Conservation (phyloP, 2,113 vertebrate species). For the Chaetodon auriga region DNA sequence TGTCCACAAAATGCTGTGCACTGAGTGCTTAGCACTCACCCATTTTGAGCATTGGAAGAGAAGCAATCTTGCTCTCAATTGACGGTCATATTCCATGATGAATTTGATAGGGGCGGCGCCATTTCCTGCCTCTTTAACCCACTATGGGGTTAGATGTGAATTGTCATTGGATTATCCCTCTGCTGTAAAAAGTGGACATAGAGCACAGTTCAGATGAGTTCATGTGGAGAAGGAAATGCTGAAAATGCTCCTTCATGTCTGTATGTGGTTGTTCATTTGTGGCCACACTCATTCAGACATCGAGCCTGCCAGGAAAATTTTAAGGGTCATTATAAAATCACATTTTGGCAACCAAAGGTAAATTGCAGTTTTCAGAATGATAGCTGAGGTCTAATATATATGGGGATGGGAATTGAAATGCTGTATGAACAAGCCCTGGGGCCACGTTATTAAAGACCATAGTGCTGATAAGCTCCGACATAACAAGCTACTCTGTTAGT, state of each 20-base stretch:
- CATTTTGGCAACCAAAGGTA: background rate
- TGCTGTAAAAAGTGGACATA: slow-evolving; percentile 5
- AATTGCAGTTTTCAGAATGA: slow-evolving; percentile 22
- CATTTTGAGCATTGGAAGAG: slow-evolving; percentile 23
- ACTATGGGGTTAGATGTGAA: slow-evolving; percentile 26
- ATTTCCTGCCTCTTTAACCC: slow-evolving; percentile 28
- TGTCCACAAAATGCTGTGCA: slow-evolving; percentile 16
- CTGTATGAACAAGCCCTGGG: too few species aligned
- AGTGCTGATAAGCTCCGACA: too few species aligned
- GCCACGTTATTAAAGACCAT: too few species aligned
- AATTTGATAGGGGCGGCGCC: background rate
- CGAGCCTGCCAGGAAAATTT: background rate
- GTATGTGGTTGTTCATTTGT: background rate
- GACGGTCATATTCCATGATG: slow-evolving; percentile 36
- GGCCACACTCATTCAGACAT: slow-evolving; percentile 4
- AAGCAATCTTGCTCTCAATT: slow-evolving; percentile 30
- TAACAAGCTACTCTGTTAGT: too few species aligned
- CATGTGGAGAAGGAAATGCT: background rate
- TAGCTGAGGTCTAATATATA: background rate
- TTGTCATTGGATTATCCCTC: slow-evolving; percentile 20
- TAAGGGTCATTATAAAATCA: background rate
- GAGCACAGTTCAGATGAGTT: background rate
- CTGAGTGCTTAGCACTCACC: background rate
- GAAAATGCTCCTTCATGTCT: background rate
- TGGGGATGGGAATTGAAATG: too few species aligned